Evolutionary conservation across 2,113 vertebrate species (phyloP).

Genomic region (Scopus umbretta): DNA sequence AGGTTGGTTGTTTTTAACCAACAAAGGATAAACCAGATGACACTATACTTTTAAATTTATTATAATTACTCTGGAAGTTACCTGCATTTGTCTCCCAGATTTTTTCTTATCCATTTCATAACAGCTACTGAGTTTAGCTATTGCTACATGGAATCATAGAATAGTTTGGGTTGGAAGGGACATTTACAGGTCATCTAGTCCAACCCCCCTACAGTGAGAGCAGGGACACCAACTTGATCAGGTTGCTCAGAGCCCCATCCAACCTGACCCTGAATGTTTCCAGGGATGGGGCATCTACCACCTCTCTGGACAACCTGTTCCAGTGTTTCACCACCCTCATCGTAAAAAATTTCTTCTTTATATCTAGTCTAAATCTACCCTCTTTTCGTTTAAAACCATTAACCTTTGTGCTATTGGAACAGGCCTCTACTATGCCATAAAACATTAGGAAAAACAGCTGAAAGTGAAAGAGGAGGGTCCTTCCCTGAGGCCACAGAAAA

Average conservation of each 20-base stretch:
- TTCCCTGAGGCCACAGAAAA: not conserved
- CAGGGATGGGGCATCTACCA: not conserved
- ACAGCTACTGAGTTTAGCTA: not conserved
- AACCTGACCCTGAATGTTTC: not conserved
- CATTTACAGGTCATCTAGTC: no score
- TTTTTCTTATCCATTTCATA: not conserved
- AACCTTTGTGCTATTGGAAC: not conserved
- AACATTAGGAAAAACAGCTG: not conserved
- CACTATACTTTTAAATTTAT: not conserved
- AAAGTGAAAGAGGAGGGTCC: not conserved
- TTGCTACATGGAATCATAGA: not conserved
- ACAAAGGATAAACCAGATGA: not conserved
- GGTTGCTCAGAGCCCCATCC: not conserved
- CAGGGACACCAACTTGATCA: not conserved
- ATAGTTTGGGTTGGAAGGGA: not conserved
- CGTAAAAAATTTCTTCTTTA: not conserved
- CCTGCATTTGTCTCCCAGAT: not conserved
- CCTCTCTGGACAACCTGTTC: not conserved
- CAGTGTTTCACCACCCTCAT: not conserved
- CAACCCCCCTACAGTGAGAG: no score
- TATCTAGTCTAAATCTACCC: not conserved
- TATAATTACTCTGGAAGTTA: not conserved
- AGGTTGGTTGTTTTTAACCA: not conserved
- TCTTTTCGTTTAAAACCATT: not conserved
- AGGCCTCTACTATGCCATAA: not conserved